Evolutionary conservation across 1,140 invertebrate species (phyloP).

Genomic region (Himalopsyche phryganea): DNA sequence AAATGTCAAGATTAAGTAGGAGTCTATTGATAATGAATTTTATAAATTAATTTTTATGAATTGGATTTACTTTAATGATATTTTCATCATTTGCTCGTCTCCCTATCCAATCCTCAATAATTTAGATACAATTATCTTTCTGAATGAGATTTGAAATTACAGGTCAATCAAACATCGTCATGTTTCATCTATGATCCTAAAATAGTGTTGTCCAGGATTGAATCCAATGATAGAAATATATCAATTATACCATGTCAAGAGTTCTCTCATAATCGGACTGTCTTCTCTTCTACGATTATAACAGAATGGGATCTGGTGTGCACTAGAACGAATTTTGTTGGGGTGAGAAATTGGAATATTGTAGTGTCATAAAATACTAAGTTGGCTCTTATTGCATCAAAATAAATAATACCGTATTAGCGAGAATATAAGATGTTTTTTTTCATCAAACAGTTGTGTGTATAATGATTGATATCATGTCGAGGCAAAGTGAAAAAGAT

Average conservation of each 20-base stretch:
- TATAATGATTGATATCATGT: not conserved
- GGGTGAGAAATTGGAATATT: conserved; percentile 37
- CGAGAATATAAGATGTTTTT: not conserved
- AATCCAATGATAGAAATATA: conserved; percentile 40
- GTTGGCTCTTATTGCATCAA: not conserved
- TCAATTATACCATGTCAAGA: conserved; percentile 50
- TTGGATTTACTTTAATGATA: no score
- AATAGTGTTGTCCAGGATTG: conserved; percentile 34
- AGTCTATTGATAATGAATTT: no score
- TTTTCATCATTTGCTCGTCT: no score
- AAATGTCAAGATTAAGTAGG: no score
- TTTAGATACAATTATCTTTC: no score
- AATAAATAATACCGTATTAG: not conserved
- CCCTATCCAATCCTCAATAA: no score
- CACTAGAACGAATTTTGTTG: conserved; percentile 56
- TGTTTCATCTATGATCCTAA: conserved; percentile 44
- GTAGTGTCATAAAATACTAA: not conserved
- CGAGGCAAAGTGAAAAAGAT: no score
- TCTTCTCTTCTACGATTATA: conserved; percentile 66
- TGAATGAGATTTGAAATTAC: no score
- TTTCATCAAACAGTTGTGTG: not conserved
- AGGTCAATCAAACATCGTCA: conserved; percentile 42
- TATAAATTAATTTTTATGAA: no score
- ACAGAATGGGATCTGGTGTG: conserved; percentile 76
- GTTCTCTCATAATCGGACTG: conserved; percentile 57